Evolutionary conservation across 2,113 vertebrate genomes (phyloP), one percentile per base, ranked within the genome.

Genomic region (Crotophaga sulcirostris): DNA sequence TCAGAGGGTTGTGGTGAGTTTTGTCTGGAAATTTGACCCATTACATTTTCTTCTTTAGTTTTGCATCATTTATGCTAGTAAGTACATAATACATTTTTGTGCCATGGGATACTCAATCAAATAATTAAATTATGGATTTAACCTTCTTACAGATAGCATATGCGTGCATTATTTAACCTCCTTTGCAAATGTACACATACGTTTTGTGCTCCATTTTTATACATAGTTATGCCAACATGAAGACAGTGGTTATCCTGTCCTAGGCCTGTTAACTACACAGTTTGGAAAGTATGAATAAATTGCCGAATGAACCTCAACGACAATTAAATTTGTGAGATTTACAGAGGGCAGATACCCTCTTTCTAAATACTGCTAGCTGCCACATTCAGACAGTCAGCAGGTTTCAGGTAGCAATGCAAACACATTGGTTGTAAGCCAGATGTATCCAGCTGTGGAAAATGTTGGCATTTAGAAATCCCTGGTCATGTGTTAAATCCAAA

Each of bases 111-210:
- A 34, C 19, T 88, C 26, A 59, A 67, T 54, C 29, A 77, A 47
- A 49, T 36, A 42, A 47, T 58, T 62, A 58, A 51, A 54, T 73
- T 38, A 33, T 51, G 8, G 16, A 49, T 20, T 80, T 77, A 40
- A 58, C 25, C 60, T 55, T 78, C 34, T 81, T 70, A 54, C 26
- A 60, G 58, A 54, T 20, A 54, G 16, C 42, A 21, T 34, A 49
- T 29, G 31, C 17, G 20, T 62, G 51, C 19, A 42, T 72, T 76
- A 66, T 62, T 78, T 85, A 72, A 25, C 47, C 42, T 60, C 13
- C 40, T 72, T 62, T 62, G 28, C 31, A 68, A 60, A 60, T 44
- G 34, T 25, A 23, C 56, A 5, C 0, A 0, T 36, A 51, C 4
- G 4, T 34, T 34, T 23, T 40, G 16, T 47, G 9, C 12, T 72